Conservation (phyloP, 2,797 vertebrate genomes). For the Spondyliosoma cantharus region DNA sequence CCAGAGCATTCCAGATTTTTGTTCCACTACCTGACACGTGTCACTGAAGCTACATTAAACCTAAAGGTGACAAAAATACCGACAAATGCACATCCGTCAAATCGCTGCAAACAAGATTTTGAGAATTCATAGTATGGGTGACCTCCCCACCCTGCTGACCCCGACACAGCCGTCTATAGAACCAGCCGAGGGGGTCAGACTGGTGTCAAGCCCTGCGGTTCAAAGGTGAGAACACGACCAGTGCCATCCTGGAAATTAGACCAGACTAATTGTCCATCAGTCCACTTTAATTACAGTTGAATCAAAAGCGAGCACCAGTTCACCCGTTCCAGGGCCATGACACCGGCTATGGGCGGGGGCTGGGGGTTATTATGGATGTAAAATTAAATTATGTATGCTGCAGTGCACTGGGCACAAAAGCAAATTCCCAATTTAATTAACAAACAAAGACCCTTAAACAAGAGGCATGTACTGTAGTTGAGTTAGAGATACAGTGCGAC, state of each 20-base stretch:
- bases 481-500: conserved; percentile 21
- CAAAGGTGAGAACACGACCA: conserved; percentile 79
- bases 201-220: conserved; percentile 70
- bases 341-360: conserved; percentile 63
- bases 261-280: conserved; percentile 82
- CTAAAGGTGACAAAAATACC: conserved; percentile 46
- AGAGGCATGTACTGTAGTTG: conserved; percentile 39
- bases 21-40: conserved; percentile 6
- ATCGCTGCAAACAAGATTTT: conserved; percentile 55
- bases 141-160: conserved; percentile 58
- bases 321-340: conserved; percentile 67
- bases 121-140: conserved; percentile 47
- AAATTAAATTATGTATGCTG: conserved; percentile 84
- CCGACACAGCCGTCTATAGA: conserved; percentile 40
- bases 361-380: conserved; percentile 62
- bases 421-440: conserved; percentile 80
- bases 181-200: conserved; percentile 54
- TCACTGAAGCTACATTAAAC: conserved; percentile 28
- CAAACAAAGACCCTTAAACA: conserved; percentile 74
- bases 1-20: no score
- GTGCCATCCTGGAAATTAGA: conserved; percentile 80
- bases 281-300: conserved; percentile 81
- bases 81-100: conserved; percentile 52
- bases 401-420: conserved; percentile 78
- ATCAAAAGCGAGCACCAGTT: conserved; percentile 62